These are phyloP conservation scores for Drosophila mauritiana DNA, from an alignment of 1,140 invertebrate genomes.

Conservation along the genomic window DNA sequence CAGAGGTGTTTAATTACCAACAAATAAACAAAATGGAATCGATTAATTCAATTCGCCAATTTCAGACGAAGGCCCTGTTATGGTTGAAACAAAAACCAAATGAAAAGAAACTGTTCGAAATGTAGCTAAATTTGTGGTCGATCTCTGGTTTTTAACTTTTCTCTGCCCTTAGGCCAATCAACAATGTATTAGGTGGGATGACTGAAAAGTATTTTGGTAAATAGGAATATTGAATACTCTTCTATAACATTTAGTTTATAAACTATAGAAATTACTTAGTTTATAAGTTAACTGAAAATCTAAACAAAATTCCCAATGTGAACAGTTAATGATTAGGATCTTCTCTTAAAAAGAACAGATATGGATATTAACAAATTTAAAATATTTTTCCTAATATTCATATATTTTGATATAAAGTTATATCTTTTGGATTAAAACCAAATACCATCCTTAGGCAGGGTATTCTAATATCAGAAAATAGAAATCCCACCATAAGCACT, in stretches of 20 bases:
- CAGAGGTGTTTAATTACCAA: constrained; percentile 83
- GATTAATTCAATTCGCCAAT: constrained; percentile 83
- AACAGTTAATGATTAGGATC: not conserved
- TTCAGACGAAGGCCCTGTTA: constrained; percentile 72
- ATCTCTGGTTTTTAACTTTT: constrained; percentile 18
- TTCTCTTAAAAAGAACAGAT: too few relatives aligned
- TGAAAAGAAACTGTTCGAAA: constrained; percentile 64
- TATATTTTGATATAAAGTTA: not conserved
- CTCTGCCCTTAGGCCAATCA: constrained; percentile 49
- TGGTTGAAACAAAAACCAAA: constrained; percentile 53
- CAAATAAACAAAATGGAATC: constrained; percentile 83
- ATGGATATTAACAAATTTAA: not conserved
- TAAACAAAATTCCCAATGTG: not conserved
- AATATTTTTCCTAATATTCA: not conserved
- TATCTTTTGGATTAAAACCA: too few relatives aligned
- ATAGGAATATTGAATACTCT: constrained; percentile 5
- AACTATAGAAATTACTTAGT: too few relatives aligned
- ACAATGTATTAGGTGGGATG: constrained; percentile 14
- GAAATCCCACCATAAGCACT: constrained; percentile 69
- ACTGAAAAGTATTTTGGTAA: not conserved
- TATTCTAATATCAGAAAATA: constrained; percentile 59
- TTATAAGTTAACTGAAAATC: not conserved
- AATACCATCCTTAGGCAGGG: not conserved
- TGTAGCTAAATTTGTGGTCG: constrained; percentile 76
- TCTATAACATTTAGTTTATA: not conserved